Conservation (phyloP, 2,888 invertebrate species). For the Entomobrya proxima region DNA sequence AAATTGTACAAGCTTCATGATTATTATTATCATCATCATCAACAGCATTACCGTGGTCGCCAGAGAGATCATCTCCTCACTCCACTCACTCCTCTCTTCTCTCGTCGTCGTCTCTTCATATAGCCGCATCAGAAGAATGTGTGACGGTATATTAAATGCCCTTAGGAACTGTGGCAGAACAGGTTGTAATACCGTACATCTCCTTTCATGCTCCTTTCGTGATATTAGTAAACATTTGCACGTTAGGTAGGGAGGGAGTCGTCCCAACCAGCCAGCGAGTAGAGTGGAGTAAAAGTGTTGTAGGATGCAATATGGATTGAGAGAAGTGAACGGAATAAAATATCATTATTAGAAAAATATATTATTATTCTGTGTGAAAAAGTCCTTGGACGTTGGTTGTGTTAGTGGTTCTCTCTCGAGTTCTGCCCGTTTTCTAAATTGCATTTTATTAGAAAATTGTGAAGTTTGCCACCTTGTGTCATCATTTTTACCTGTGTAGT, state of each 20-base stretch:
- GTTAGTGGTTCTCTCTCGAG: not conserved
- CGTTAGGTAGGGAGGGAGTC: slow-evolving; percentile 57
- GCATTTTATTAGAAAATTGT: not conserved
- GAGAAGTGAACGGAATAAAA: slow-evolving; percentile 37
- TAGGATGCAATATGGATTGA: slow-evolving; percentile 51
- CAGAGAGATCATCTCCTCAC: slow-evolving; percentile 40
- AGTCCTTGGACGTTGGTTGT: slow-evolving; percentile 26
- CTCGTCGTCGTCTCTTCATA: too few relatives aligned
- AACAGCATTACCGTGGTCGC: not conserved
- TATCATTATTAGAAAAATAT: slow-evolving; percentile 18
- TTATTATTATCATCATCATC: not conserved
- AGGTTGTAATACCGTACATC: slow-evolving; percentile 53
- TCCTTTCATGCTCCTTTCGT: slow-evolving; percentile 20
- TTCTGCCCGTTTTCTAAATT: not conserved
- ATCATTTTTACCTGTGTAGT: too few relatives aligned
- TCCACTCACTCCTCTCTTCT: not conserved
- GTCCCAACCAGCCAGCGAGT: not conserved
- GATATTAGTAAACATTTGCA: slow-evolving; percentile 68
- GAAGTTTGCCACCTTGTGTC: too few relatives aligned
- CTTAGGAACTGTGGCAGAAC: slow-evolving; percentile 60
- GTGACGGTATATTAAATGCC: slow-evolving; percentile 42
- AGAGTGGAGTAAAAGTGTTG: slow-evolving; percentile 36
- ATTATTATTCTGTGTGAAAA: too few relatives aligned
- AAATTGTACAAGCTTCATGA: not conserved
- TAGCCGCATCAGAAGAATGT: not conserved